Evolutionary conservation across 2,888 invertebrate genomes (phyloP).

Genomic region (Eledona agricola): DNA sequence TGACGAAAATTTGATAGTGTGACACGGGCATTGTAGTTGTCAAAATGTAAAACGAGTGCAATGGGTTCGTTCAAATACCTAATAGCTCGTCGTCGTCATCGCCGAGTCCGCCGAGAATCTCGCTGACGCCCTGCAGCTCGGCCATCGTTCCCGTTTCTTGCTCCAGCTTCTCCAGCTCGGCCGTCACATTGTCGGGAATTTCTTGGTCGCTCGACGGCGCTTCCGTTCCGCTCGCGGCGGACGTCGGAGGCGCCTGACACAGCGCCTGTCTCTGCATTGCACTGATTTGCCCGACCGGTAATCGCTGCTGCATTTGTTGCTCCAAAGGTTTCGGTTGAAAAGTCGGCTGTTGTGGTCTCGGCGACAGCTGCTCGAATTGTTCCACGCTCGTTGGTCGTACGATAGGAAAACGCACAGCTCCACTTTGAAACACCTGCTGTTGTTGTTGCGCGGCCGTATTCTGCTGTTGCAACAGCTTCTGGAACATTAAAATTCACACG

Average conservation of each 20-base stretch:
- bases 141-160: slow-evolving; percentile 70
- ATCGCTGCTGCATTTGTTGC: slow-evolving; percentile 42
- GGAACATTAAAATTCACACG: slow-evolving; percentile 16
- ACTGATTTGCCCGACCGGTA: slow-evolving; percentile 39
- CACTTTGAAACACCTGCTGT: slow-evolving; percentile 32
- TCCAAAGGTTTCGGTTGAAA: slow-evolving; percentile 43
- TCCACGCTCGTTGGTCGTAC: slow-evolving; percentile 53
- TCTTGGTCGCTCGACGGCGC: slow-evolving; percentile 63
- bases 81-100: slow-evolving; percentile 88
- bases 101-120: slow-evolving; percentile 82
- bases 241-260: slow-evolving; percentile 47
- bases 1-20: too few species aligned
- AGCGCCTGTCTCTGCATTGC: slow-evolving; percentile 41
- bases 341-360: slow-evolving; percentile 50
- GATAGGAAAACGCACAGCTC: slow-evolving; percentile 44
- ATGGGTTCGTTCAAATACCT: slow-evolving; percentile 58
- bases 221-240: slow-evolving; percentile 37
- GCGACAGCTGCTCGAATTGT: slow-evolving; percentile 56
- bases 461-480: slow-evolving; percentile 21
- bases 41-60: too few species aligned
- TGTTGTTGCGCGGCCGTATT: slow-evolving; percentile 32
- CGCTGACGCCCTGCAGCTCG: slow-evolving; percentile 75
- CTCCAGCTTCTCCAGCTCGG: slow-evolving; percentile 74
- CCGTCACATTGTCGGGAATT: slow-evolving; percentile 74
- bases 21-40: too few species aligned